A percentile compares a stretch with the other conserved stretches of the same genome.
Conservation (phyloP, 2,113 vertebrate genomes). For the Lagopus leucura region DNA sequence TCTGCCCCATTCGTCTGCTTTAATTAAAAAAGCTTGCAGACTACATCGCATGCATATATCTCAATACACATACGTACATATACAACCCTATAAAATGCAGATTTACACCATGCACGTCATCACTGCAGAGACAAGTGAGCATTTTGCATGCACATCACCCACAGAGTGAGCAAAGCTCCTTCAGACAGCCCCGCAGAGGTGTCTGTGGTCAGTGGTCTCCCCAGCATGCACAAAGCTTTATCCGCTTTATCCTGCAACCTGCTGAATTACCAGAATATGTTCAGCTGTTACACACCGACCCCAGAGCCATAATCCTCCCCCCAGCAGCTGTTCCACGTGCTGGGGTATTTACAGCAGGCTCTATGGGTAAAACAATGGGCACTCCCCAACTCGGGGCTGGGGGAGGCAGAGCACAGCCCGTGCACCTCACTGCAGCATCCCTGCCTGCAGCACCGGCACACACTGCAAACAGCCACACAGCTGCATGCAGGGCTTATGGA, state of each 20-base stretch:
- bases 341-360: background rate
- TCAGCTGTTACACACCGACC: background rate
- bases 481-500: background rate
- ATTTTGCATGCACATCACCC: background rate
- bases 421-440: background rate
- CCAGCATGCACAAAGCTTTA: background rate
- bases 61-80: background rate
- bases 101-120: accelerated
- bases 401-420: background rate
- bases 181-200: too few species aligned
- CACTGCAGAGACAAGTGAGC: background rate
- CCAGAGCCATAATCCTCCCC: slow-evolving; percentile 13
- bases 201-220: background rate
- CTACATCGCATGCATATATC: background rate
- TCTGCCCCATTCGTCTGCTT: background rate
- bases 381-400: background rate
- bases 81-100: background rate
- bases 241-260: slow-evolving; percentile 1
- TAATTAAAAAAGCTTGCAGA: background rate
- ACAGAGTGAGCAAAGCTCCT: background rate
- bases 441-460: background rate
- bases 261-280: slow-evolving; percentile 17
- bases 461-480: accelerated
- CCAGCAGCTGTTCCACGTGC: slow-evolving; percentile 1
- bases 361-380: background rate